A percentile compares a stretch with the other conserved stretches of the same genome.
Evolutionary conservation across 2,888 invertebrate genomes (phyloP).

Genomic region (Agrypnus murinus): DNA sequence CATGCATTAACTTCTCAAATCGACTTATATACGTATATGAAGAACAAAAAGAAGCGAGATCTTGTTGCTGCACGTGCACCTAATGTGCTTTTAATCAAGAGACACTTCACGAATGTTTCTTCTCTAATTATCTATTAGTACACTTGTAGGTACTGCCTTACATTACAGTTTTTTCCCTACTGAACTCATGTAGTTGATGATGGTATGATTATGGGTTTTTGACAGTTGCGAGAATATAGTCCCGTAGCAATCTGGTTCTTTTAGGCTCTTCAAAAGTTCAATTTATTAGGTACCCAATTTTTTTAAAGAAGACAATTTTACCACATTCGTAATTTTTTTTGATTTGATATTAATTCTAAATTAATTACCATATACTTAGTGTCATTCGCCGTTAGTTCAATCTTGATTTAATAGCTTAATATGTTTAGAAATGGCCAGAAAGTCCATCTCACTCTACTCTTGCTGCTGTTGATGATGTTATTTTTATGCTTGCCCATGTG

Average conservation of each 20-base stretch:
- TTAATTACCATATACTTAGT: slow-evolving; percentile 31
- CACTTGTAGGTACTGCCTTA: slow-evolving; percentile 35
- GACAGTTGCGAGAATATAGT: slow-evolving; percentile 4
- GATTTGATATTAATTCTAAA: slow-evolving; percentile 21
- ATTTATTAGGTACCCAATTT: slow-evolving; percentile 28
- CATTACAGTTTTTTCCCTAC: slow-evolving; percentile 32
- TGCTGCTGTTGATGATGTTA: not conserved
- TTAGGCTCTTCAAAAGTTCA: slow-evolving; percentile 23
- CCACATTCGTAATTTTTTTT: slow-evolving; percentile 4
- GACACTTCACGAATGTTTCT: slow-evolving; percentile 45
- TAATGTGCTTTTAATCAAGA: slow-evolving; percentile 51
- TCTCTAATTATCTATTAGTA: slow-evolving; percentile 48
- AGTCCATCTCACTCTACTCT: slow-evolving; percentile 41
- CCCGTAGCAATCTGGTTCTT: slow-evolving; percentile 25
- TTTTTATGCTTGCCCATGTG: slow-evolving; percentile 54
- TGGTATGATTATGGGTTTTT: slow-evolving; percentile 44
- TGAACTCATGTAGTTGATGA: slow-evolving; percentile 35
- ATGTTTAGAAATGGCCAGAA: slow-evolving; percentile 34
- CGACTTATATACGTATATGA: not conserved
- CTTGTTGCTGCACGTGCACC: slow-evolving; percentile 45
- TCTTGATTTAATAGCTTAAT: slow-evolving; percentile 43
- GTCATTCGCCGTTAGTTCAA: slow-evolving; percentile 37
- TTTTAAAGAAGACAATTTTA: slow-evolving; percentile 21
- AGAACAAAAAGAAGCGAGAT: slow-evolving; percentile 33
- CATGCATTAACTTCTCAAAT: slow-evolving; percentile 16